Evolutionary conservation across 2,797 vertebrate species (phyloP), one percentile per base, ranked within the genome.

Genomic region (Odontamblyopus rebecca): DNA sequence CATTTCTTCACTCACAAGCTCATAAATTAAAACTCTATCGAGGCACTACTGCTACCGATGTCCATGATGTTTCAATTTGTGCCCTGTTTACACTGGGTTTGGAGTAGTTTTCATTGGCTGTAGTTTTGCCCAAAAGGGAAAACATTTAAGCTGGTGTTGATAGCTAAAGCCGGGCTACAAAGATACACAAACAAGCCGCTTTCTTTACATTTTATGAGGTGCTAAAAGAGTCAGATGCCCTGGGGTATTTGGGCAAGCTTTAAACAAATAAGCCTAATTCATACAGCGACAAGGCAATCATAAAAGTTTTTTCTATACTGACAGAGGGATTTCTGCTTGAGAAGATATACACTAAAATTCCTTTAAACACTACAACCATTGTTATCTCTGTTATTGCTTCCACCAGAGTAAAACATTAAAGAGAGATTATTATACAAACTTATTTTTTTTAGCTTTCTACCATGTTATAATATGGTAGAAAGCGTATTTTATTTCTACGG

Each of bases 11-110:
- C 65, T 78, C 29, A 38, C 76, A 67, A 62, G 38, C 19, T 63
- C 62, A 78, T 59, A 60, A 77, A 78, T 69, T 51, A 69, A 48
- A 19, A 19, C 50, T 69, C 66, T 60, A 61, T 68, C 69, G 74
- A 41, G 57, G 35, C 56, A 41, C 32, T 9, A 65, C 26, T 35
- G 26, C 41, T 0, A 41, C 30, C 50, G 67, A 62, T 8, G 19
- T 65, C 54, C 7, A 41, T 15, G 4, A 19, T n/a, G 18, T 23
- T 72, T 79, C 51, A 69, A 73, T 23, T 72, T 53, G 15, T 68
- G 51, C 51, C 68, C 7, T 53, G 54, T 74, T 13, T 32, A 65
- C 67, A 72, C 74, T 72, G 69, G 66, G 70, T 29, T 51, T 27
- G 16, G 4, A 6, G 50, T 6, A 41, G 67, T 23, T 75, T 79